A percentile compares a stretch with the other conserved stretches of the same genome.
Conservation (phyloP, 2,797 vertebrate species). For the Alauda arvensis region DNA sequence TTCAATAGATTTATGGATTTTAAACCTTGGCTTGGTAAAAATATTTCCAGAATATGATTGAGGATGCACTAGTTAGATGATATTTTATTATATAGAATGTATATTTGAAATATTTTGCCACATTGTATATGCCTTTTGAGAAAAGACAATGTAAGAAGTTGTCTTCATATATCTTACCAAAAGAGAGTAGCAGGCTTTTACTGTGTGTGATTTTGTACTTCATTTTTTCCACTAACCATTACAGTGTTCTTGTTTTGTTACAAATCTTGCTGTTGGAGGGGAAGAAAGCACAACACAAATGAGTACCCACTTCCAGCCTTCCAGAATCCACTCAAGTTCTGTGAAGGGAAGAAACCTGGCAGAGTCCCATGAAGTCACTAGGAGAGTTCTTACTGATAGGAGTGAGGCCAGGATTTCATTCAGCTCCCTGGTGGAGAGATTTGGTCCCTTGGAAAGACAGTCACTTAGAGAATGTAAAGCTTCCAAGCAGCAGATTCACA, state of each 20-base stretch:
- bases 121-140: constrained; percentile 52
- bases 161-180: constrained; percentile 42
- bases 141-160: constrained; percentile 48
- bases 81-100: constrained; percentile 60
- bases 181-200: constrained; percentile 48
- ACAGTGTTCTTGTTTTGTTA: constrained; percentile 32
- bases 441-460: background rate
- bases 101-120: constrained; percentile 61
- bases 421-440: background rate
- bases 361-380: background rate
- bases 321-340: background rate
- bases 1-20: constrained; percentile 33
- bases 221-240: constrained; percentile 31
- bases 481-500: background rate
- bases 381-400: background rate
- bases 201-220: constrained; percentile 36
- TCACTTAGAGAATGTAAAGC: background rate
- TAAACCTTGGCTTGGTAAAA: constrained; percentile 50
- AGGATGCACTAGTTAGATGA: constrained; percentile 56
- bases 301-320: background rate
- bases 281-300: background rate
- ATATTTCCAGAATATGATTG: constrained; percentile 49
- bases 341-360: constrained; percentile 4
- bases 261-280: constrained; percentile 22
- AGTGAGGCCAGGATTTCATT: background rate